phyloP scores from a whole-genome alignment of 2,113 vertebrate species.

The Paralichthys olivaceus region DNA sequence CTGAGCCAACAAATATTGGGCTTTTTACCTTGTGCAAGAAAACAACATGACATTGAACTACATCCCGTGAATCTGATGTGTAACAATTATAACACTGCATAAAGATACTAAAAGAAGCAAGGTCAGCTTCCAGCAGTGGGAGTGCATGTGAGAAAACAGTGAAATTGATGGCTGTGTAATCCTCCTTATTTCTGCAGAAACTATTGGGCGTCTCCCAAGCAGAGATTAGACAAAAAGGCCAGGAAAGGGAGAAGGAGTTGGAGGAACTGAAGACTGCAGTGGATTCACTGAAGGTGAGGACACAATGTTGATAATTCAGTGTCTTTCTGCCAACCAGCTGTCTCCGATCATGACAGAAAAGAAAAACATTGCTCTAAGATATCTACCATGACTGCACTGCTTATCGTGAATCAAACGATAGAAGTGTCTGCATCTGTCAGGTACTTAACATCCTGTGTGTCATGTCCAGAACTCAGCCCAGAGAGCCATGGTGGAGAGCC shows the following conservation, averaged over 20 bases:
- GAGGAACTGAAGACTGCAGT: constrained; percentile 84
- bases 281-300: constrained; percentile 83
- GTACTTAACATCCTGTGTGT: constrained; percentile 23
- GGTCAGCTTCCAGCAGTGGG: constrained; percentile 9
- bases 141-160: not conserved
- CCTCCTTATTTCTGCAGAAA: constrained; percentile 76
- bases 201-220: constrained; percentile 83
- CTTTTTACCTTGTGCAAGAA: constrained; percentile 11
- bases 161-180: constrained; percentile 15
- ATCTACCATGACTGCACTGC: too few relatives aligned
- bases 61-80: constrained; percentile 3
- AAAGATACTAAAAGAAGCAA: not conserved
- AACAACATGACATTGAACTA: constrained; percentile 9
- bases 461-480: constrained; percentile 81
- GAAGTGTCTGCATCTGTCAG: not conserved
- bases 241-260: constrained; percentile 85
- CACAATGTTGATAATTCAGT: not conserved
- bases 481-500: constrained; percentile 85
- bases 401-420: not conserved
- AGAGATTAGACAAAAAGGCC: constrained; percentile 85
- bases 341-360: not conserved
- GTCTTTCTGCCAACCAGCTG: not conserved
- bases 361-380: not conserved
- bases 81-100: constrained; percentile 7
- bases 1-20: constrained; percentile 31